Evolutionary conservation across 2,113 vertebrate species (phyloP), one percentile per base, ranked within the genome.

Genomic region (Sialia sialis): DNA sequence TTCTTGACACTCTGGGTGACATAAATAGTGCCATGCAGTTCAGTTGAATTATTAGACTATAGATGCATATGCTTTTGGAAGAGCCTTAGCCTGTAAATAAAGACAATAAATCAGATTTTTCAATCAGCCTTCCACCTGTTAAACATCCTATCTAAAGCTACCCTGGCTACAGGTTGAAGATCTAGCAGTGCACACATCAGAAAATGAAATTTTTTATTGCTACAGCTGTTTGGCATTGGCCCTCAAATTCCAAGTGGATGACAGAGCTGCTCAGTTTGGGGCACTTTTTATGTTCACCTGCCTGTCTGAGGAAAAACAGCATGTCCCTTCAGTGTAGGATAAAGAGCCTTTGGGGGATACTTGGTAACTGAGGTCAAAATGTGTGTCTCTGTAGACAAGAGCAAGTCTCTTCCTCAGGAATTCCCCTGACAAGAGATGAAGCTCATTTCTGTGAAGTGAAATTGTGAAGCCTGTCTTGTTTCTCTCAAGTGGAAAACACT

Each of bases 341-440:
- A 63, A 72, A 43, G 29, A 93, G 43, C 8, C n/a, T 81, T 87
- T 75, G 32, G 44, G 39, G 25, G 4, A 58, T n/a, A 16, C 11
- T 73, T 75, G 22, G 2, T 25, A 19, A 68, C 39, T 60, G 58
- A 68, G 54, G 39, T 83, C 36, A 83, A 68, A 90, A 69, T 41
- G 1, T 13, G 7, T 16, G 7, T 59, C 48, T 34, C 43, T 67
- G 13, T n/a, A 27, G 80, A 59, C 8, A 74, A 49, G 11, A 2
- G 6, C 17, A 74, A 59, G 30, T 3, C 14, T 73, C 14, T 81
- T 81, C 38, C 15, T 81, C 43, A 43, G 69, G 30, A 91, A 72
- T n/a, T 51, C 19, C 38, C 0, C 0, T 56, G 43, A 39, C 39
- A 51, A 39, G 16, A 44, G 41, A 62, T 8, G 15, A 44, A 84